Conservation (phyloP, 2,888 invertebrate genomes). For the Volucella zonaria region DNA sequence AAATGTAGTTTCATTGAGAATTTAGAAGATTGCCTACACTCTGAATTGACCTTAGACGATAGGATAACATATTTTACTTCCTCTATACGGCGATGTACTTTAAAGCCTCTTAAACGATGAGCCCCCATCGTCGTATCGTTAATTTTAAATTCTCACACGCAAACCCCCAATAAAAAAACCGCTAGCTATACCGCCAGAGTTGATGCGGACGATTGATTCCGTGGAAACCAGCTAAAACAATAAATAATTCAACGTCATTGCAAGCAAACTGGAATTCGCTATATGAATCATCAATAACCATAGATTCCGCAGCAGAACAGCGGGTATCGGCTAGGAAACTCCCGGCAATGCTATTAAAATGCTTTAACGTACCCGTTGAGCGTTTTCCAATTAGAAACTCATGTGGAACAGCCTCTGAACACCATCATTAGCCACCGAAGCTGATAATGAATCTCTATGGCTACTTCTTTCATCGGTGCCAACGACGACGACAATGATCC, state of each 20-base stretch:
- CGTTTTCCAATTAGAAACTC: constrained; percentile 67
- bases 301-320: constrained; percentile 43
- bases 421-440: constrained; percentile 62
- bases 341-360: constrained; percentile 46
- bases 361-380: constrained; percentile 39
- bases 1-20: too few relatives aligned
- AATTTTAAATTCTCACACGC: constrained; percentile 25
- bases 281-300: constrained; percentile 60
- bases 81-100: background rate
- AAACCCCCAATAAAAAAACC: constrained; percentile 11
- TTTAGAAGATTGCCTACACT: too few relatives aligned
- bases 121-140: background rate
- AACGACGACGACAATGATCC: constrained; percentile 21
- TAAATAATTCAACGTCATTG: constrained; percentile 70
- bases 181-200: constrained; percentile 13
- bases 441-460: constrained; percentile 64
- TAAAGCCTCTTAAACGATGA: background rate
- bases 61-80: background rate
- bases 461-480: constrained; percentile 44
- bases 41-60: too few relatives aligned
- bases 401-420: constrained; percentile 57
- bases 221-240: constrained; percentile 44
- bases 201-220: constrained; percentile 36
- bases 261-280: constrained; percentile 36
- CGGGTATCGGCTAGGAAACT: constrained; percentile 19